These are phyloP conservation scores for Pterois miles DNA, from an alignment of 2,797 vertebrate species.

Conservation along the genomic window DNA sequence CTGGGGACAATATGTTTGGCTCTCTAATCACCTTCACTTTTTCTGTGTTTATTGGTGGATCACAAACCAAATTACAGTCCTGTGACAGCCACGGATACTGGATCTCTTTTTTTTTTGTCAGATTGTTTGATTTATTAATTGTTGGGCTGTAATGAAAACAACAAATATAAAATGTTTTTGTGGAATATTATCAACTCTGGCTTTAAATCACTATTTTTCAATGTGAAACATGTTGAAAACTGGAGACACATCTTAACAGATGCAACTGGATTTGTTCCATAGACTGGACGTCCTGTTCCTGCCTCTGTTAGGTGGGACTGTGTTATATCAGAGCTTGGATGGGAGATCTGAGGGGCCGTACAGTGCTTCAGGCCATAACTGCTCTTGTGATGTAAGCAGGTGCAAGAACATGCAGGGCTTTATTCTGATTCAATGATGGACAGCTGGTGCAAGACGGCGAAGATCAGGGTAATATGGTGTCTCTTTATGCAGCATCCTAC, in stretches of 20 bases:
- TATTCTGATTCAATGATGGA: conserved; percentile 24
- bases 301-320: background rate
- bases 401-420: conserved; percentile 44
- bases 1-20: background rate
- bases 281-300: background rate
- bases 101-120: background rate
- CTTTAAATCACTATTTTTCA: background rate
- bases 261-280: background rate
- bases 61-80: background rate
- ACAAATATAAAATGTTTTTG: background rate
- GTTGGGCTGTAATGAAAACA: background rate
- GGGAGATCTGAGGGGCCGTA: conserved; percentile 23
- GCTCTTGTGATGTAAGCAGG: conserved; percentile 63
- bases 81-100: fast-evolving
- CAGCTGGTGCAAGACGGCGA: conserved; percentile 36
- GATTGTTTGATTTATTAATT: background rate
- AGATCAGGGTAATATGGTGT: background rate
- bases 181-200: background rate
- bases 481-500: background rate
- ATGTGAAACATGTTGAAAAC: background rate
- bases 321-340: conserved; percentile 7
- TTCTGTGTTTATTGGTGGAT: background rate
- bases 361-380: conserved; percentile 20
- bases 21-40: background rate
- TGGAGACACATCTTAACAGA: background rate